Evolutionary conservation across 2,113 vertebrate genomes (phyloP), one percentile per base, ranked within the genome.

Genomic region (Amblyornis subalaris): DNA sequence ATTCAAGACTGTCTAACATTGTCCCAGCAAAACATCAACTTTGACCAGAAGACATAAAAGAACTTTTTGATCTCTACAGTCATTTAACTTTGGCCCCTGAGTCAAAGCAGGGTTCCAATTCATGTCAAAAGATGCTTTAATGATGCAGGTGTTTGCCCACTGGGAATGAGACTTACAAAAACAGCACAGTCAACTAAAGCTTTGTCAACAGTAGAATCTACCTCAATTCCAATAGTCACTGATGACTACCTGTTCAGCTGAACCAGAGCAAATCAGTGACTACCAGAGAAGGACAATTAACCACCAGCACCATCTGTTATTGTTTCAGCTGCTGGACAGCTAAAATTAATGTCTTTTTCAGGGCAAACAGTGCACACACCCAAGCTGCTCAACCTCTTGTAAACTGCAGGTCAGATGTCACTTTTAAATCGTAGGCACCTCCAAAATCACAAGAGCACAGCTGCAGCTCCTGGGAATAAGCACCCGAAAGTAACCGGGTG

Each of bases 1-100:
- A 47, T 26, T 38, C 35, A 81, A 73, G 33, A 84, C 11, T 29
- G 10, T 7, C 50, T 88, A 86, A 66, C 29, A 10, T 0, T 22
- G 47, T 67, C 61, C 57, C 75, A 91, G 64, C 55, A 91, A 91
- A 84, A 81, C 38, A 88, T 7, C 57, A 77, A 15, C 51, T 87
- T 69, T 74, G 69, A 84, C 61, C 73, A 44, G 57, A 89, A 93
- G 48, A 78, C 80, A 91, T 40, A 29, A 84, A 89, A 84, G 55
- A 94, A 51, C 35, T 67, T 58, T 89, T 87, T 92, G 80, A 91
- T 75, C 55, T 78, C 55, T n/a, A 51, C 9, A 67, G 42, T 77
- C 33, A 89, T 64, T 78, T 74, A 74, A 60, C 26, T 45, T 47
- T 31, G 40, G 44, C 65, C 55, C 7, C 48, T 36, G 74, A 78